Evolutionary conservation across 2,888 invertebrate genomes (phyloP).

Genomic region (Caenorhabditis sinica): DNA sequence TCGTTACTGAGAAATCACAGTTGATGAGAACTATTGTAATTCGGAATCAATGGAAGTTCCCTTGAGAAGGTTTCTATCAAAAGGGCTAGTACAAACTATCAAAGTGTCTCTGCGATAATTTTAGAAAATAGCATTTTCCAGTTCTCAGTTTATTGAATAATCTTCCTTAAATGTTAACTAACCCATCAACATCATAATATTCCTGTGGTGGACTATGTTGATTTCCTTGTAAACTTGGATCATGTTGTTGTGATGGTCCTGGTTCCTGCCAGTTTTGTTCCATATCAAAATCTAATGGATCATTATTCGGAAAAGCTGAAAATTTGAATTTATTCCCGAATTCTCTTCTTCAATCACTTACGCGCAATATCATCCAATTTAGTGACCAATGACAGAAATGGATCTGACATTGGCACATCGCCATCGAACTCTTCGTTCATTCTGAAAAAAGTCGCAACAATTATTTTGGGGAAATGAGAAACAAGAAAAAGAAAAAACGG

Average conservation of each 20-base stretch:
- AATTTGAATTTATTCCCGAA: background rate
- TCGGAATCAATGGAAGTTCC: no score
- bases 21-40: no score
- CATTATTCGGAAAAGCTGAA: conserved; percentile 49
- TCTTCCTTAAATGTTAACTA: background rate
- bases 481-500: conserved; percentile 1
- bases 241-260: conserved; percentile 48
- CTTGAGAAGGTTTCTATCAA: no score
- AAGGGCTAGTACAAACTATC: no score
- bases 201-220: conserved; percentile 73
- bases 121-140: no score
- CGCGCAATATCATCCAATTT: conserved; percentile 78
- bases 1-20: no score
- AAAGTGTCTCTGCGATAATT: no score
- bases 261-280: conserved; percentile 59
- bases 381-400: conserved; percentile 79
- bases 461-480: background rate
- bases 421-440: conserved; percentile 65
- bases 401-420: conserved; percentile 75
- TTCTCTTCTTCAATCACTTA: conserved; percentile 15
- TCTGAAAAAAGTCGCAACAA: conserved; percentile 15
- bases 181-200: conserved; percentile 68
- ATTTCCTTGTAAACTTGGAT: conserved; percentile 33
- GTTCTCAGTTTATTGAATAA: no score
- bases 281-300: conserved; percentile 59